phyloP scores from a whole-genome alignment of 2,888 invertebrate species.

The Germaria angustata region DNA sequence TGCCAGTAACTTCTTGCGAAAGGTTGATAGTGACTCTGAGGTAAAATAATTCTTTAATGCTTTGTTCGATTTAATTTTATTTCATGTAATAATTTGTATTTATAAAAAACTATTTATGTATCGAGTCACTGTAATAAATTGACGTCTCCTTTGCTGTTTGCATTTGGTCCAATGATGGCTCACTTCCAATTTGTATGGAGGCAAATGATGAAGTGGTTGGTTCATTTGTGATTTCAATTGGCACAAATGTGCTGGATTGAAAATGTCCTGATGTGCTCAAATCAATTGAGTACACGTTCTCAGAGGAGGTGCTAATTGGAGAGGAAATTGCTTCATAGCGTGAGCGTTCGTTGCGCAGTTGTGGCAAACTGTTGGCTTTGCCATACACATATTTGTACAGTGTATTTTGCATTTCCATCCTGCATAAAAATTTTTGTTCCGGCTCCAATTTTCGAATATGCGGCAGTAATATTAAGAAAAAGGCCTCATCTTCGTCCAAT shows the following conservation, averaged over 20 bases:
- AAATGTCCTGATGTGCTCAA: slow-evolving; percentile 31
- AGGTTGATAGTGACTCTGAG: too few relatives aligned
- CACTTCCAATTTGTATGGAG: slow-evolving; percentile 45
- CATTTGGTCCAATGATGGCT: slow-evolving; percentile 33
- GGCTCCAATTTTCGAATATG: too few relatives aligned
- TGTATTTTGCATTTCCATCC: slow-evolving; percentile 51
- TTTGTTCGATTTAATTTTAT: too few relatives aligned
- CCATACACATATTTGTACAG: slow-evolving; percentile 37
- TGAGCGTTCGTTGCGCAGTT: too few relatives aligned
- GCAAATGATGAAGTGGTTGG: slow-evolving; percentile 43
- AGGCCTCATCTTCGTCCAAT: too few relatives aligned
- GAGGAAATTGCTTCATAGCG: slow-evolving; percentile 43
- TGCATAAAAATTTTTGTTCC: too few relatives aligned
- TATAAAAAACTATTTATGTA: too few relatives aligned
- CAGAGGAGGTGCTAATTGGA: slow-evolving; percentile 37
- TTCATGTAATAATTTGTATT: too few relatives aligned
- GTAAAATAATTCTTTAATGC: too few relatives aligned
- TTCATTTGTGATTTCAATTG: slow-evolving; percentile 35
- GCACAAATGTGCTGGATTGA: slow-evolving; percentile 36
- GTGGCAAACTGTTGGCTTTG: slow-evolving; percentile 40
- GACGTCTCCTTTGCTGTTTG: not conserved
- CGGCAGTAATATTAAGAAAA: too few relatives aligned
- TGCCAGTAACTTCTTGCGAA: too few relatives aligned
- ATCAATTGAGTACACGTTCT: slow-evolving; percentile 31
- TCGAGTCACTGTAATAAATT: too few relatives aligned